A percentile compares a stretch with the other conserved stretches of the same genome.
phyloP scores from a whole-genome alignment of 2,113 vertebrate species.

The Triplophysa siluroides region DNA sequence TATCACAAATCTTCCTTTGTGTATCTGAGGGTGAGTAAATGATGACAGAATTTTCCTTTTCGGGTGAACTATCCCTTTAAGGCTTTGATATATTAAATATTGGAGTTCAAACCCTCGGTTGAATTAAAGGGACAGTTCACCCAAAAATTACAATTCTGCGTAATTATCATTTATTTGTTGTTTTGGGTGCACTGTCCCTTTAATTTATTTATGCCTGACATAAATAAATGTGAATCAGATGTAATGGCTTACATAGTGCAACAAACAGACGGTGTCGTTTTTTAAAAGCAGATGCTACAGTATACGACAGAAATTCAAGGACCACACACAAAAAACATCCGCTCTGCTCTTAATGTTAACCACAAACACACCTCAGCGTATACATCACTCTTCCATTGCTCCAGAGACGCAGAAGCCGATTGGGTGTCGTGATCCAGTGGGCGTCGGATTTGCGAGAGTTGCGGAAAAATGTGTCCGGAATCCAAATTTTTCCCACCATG shows the following conservation, averaged over 20 bases:
- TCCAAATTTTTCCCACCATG: conserved; percentile 99
- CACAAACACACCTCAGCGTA: conserved; percentile 83
- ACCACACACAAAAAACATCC: conserved; percentile 58
- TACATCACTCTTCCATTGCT: conserved; percentile 94
- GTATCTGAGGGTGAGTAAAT: too few relatives aligned
- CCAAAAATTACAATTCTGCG: too few relatives aligned
- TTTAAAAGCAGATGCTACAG: conserved; percentile 49
- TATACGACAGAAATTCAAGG: conserved; percentile 59
- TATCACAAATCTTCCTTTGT: too few relatives aligned
- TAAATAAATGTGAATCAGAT: conserved; percentile 46
- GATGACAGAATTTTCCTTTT: too few relatives aligned
- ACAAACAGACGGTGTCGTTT: conserved; percentile 46
- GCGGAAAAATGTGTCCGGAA: conserved; percentile 97
- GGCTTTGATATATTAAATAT: too few relatives aligned
- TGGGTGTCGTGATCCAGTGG: conserved; percentile 98
- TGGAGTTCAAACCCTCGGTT: too few relatives aligned
- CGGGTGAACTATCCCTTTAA: too few relatives aligned
- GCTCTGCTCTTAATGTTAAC: background rate
- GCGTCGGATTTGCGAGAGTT: conserved; percentile 97
- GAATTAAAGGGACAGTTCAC: too few relatives aligned
- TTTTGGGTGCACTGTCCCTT: background rate
- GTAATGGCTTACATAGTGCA: conserved; percentile 38
- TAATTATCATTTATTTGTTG: background rate
- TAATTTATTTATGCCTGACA: conserved; percentile 6
- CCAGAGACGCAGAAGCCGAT: conserved; percentile 92